Percentiles rank a stretch among this genome's conserved stretches.
Evolutionary conservation across 1,140 invertebrate species (phyloP).

Genomic region (Zaprionus camerounensis): DNA sequence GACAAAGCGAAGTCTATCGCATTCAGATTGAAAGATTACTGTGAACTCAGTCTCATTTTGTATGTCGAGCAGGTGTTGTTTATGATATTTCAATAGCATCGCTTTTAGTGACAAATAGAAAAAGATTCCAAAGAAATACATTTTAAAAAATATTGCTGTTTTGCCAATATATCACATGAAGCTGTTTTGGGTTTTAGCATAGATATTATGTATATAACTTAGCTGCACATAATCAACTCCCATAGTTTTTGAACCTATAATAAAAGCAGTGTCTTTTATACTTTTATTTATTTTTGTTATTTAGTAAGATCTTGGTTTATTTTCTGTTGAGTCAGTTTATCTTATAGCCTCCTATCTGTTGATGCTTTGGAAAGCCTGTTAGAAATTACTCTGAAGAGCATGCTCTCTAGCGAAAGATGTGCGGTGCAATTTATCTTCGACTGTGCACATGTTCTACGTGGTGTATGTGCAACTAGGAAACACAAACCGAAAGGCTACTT

Average conservation of each 20-base stretch:
- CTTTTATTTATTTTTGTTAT: neutral
- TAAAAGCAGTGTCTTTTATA: neutral
- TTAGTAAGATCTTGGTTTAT: neutral
- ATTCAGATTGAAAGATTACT: slow-evolving; percentile 5
- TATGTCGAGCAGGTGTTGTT: neutral
- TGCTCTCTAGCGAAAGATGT: neutral
- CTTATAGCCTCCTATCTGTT: neutral
- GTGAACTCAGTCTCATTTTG: neutral
- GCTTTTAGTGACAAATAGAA: neutral
- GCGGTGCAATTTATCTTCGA: neutral
- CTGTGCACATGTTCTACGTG: neutral
- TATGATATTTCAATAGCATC: neutral
- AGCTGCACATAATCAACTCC: neutral
- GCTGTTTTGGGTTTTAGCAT: no score
- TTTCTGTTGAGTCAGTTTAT: neutral
- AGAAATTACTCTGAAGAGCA: neutral
- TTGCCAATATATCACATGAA: no score
- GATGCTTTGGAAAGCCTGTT: neutral
- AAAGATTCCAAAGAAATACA: neutral
- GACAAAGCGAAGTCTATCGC: slow-evolving; percentile 16
- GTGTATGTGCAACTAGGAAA: neutral
- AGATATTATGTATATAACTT: no score
- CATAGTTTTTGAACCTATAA: neutral
- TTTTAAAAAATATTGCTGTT: neutral
- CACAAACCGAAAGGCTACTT: neutral